phyloP scores from a whole-genome alignment of 2,113 vertebrate genomes.

The Vombatus ursinus region DNA sequence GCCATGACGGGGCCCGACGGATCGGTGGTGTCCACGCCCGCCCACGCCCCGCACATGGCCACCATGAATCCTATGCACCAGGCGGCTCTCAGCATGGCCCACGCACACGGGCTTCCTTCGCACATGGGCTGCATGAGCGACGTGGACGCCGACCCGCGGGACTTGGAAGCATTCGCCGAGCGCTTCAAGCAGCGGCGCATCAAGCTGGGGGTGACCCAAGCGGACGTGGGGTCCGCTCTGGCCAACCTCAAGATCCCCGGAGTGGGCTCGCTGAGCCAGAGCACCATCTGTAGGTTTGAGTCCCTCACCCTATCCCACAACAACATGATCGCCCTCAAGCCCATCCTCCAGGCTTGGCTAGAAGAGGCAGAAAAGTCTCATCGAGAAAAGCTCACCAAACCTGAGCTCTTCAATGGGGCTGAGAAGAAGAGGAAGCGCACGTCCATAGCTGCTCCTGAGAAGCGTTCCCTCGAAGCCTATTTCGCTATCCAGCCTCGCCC shows the following conservation, averaged over 20 bases:
- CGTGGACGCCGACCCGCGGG: constrained; percentile 97
- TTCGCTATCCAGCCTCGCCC: constrained; percentile 98
- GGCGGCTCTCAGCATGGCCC: constrained; percentile 97
- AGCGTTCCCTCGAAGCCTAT: constrained; percentile 97
- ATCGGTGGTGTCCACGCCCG: constrained; percentile 95
- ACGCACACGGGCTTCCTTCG: constrained; percentile 94
- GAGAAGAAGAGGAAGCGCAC: constrained; percentile 99
- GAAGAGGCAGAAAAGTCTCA: constrained; percentile 98
- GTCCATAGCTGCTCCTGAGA: constrained; percentile 97
- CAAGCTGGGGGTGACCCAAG: constrained; percentile 98
- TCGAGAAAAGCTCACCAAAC: constrained; percentile 97
- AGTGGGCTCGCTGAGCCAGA: constrained; percentile 98
- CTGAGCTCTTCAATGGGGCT: constrained; percentile 96
- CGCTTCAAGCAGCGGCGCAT: constrained; percentile 98
- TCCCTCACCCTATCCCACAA: constrained; percentile 98
- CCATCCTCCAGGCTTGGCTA: constrained; percentile 98
- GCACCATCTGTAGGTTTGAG: constrained; percentile 99
- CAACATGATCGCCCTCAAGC: constrained; percentile 99
- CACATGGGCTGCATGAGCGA: constrained; percentile 99
- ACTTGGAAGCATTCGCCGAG: constrained; percentile 98
- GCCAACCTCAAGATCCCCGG: constrained; percentile 99
- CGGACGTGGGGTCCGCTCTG: constrained; percentile 95
- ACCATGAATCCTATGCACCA: constrained; percentile 99
- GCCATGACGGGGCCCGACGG: constrained; percentile 96
- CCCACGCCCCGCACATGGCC: constrained; percentile 96